These are phyloP conservation scores for Agriopis leucophaearia DNA, from an alignment of 2,888 invertebrate species.

Conservation along the genomic window DNA sequence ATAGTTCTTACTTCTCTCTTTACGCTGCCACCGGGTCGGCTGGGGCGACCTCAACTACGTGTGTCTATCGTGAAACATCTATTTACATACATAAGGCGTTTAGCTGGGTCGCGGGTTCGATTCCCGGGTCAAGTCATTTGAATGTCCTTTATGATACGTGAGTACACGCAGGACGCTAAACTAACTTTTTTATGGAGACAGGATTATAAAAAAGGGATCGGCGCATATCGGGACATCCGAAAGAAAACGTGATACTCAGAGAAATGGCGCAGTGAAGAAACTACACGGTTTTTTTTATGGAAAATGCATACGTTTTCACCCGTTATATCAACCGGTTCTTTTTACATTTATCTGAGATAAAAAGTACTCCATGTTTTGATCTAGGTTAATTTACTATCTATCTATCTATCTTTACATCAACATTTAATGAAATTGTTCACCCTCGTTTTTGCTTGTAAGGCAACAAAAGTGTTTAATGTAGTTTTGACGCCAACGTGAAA, in stretches of 20 bases:
- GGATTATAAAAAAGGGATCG: conserved; percentile 26
- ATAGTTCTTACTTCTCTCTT: conserved; percentile 1
- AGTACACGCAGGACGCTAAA: conserved; percentile 34
- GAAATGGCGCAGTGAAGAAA: conserved; percentile 10
- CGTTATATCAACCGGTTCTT: not conserved
- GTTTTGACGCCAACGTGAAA: too few relatives aligned
- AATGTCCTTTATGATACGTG: conserved; percentile 38
- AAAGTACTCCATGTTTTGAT: too few relatives aligned
- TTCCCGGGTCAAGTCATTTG: conserved; percentile 44
- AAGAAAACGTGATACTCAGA: conserved; percentile 1
- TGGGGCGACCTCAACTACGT: conserved; percentile 22
- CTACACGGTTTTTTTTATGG: not conserved
- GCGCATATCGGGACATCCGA: conserved; percentile 29
- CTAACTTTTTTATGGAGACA: conserved; percentile 35
- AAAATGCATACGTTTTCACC: not conserved
- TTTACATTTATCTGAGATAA: not conserved
- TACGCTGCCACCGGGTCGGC: conserved; percentile 3
- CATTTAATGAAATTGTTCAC: too few relatives aligned
- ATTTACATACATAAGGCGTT: conserved; percentile 44
- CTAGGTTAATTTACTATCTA: too few relatives aligned
- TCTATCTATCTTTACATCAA: too few relatives aligned
- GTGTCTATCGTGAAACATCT: conserved; percentile 37
- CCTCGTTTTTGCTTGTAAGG: too few relatives aligned
- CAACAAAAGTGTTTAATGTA: too few relatives aligned
- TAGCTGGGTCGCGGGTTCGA: conserved; percentile 40